Base-by-base conservation (phyloP, 1,140 invertebrate genomes). In the Cardiocondyla obscurior region DNA sequence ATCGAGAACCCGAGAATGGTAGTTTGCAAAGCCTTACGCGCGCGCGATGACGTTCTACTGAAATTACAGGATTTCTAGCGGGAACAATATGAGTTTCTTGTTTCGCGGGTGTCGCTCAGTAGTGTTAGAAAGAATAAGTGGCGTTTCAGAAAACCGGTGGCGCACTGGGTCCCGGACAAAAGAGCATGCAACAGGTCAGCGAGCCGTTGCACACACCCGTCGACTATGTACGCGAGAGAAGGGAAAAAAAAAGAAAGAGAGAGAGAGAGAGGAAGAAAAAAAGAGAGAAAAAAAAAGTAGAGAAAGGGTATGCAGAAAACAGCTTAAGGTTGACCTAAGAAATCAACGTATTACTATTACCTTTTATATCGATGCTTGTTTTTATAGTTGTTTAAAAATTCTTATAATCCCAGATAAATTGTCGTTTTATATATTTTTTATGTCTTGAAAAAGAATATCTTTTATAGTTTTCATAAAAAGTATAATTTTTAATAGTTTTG, bases 161-260 rank as follows among this genome's bases (percentile, higher is more conserved):
- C 77, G 62, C 81, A 84, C 74, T 77, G 33, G 83, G 73, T 89
- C 86, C 88, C 90, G 91, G 88, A 92, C 92, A 93, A 93, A 92
- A 92, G 92, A 91, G 85, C 87, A 90, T 86, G 92, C 92, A 93
- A 93, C 92, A 92, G 90, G 91, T 92, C 90, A 91, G 91, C 87
- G 76, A 82, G 82, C 77, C 85, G 87, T 55, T 82, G 73, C 87
- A 84, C 85, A 87, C 83, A 79, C 85, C 77, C 82, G 22, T 46
- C 19, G 53, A 82, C 57, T 70, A 62, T 70, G 36, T 62, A 22
- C 36, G 39, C 12, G 55, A 14, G 58, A 73, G 46, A 70, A 62
- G 36, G 53, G 28, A 69, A 51, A 44, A 60, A 58, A 55, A 36
- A 19, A 55, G 39, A 82, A 39, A 64, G 28, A 14, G 44, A 19